A percentile compares a stretch with the other conserved stretches of the same genome.
phyloP scores from a whole-genome alignment of 2,888 invertebrate genomes.

The Ornithoptera priamus region DNA sequence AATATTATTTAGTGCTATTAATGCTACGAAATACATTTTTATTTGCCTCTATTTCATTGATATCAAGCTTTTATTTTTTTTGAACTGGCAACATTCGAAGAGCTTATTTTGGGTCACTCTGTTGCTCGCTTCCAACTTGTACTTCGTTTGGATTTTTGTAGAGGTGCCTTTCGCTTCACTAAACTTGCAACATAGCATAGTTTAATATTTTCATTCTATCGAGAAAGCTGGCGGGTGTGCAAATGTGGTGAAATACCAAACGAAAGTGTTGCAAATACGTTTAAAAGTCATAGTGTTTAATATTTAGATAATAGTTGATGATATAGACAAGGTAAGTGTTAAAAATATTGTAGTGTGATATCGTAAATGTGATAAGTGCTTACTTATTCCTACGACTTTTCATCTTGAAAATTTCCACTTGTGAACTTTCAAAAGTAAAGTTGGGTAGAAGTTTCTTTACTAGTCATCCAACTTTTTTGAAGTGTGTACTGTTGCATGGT shows the following conservation, averaged over 20 bases:
- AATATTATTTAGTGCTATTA: constrained; percentile 21
- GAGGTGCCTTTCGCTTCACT: constrained; percentile 80
- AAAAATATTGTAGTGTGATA: constrained; percentile 47
- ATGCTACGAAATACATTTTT: constrained; percentile 5
- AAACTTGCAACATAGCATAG: constrained; percentile 78
- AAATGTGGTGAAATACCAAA: constrained; percentile 59
- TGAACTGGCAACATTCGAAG: constrained; percentile 65
- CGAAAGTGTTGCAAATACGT: constrained; percentile 53
- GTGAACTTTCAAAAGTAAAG: constrained; percentile 75
- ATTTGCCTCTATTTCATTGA: constrained; percentile 14
- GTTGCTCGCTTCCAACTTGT: constrained; percentile 63
- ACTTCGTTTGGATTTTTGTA: constrained; percentile 73
- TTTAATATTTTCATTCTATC: constrained; percentile 72
- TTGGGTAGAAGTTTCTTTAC: constrained; percentile 70
- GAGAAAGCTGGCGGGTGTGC: constrained; percentile 81
- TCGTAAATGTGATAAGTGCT: constrained; percentile 58
- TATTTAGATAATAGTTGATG: constrained; percentile 64
- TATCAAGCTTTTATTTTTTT: constrained; percentile 64
- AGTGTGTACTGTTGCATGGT: constrained; percentile 51
- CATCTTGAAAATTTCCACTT: constrained; percentile 80
- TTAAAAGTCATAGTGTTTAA: constrained; percentile 53
- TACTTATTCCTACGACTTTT: constrained; percentile 73
- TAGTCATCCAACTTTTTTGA: constrained; percentile 60
- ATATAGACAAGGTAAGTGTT: constrained; percentile 75
- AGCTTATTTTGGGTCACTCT: constrained; percentile 81